Conservation (phyloP, 1,140 invertebrate genomes). For the Nomia melanderi region DNA sequence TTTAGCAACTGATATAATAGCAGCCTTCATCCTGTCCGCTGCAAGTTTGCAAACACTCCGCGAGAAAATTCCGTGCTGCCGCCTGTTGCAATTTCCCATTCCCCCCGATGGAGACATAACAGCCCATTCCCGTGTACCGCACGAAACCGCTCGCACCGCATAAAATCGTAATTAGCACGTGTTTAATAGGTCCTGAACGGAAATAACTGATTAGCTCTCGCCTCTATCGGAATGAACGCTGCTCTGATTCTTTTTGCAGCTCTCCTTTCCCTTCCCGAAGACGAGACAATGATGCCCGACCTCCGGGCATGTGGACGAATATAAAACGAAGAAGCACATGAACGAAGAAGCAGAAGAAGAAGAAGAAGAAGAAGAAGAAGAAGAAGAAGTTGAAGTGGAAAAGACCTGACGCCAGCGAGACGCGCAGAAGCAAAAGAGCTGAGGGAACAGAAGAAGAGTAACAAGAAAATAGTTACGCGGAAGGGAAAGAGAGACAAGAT, state of each 20-base stretch:
- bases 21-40: no score
- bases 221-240: slow-evolving; percentile 12
- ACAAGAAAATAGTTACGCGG: slow-evolving; percentile 61
- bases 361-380: slow-evolving; percentile 42
- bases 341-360: slow-evolving; percentile 47
- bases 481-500: slow-evolving; percentile 63
- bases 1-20: no score
- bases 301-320: slow-evolving; percentile 42
- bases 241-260: background rate
- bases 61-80: no score
- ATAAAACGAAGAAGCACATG: background rate
- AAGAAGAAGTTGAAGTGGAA: slow-evolving; percentile 56
- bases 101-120: slow-evolving; percentile 22
- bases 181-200: slow-evolving; percentile 6
- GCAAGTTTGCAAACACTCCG: slow-evolving; percentile 1
- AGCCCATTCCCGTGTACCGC: background rate
- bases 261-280: slow-evolving; percentile 12
- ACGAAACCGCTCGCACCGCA: background rate
- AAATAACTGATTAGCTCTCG: slow-evolving; percentile 19
- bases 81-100: no score
- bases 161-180: slow-evolving; percentile 31
- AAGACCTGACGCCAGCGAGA: slow-evolving; percentile 46
- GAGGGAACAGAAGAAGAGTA: slow-evolving; percentile 41
- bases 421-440: slow-evolving; percentile 42
- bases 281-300: slow-evolving; percentile 56